Evolutionary conservation across 92 coral and sea anemone genomes (phyloP).

Genomic region (Porites cylindrica): DNA sequence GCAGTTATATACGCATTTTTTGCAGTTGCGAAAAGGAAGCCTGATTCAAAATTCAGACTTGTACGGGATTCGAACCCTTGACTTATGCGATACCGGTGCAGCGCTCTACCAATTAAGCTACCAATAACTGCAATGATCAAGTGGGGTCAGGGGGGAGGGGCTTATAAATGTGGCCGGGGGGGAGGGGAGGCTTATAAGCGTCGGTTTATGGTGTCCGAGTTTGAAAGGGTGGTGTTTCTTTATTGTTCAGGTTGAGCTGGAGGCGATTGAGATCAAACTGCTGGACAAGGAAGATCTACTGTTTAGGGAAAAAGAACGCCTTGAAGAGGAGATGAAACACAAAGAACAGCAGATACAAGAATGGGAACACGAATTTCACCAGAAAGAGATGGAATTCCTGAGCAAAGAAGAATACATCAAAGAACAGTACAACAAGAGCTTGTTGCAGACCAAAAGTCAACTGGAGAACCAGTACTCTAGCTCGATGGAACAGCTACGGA

Average conservation of each 20-base stretch:
- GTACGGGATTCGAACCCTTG: no score
- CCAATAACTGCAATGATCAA: no score
- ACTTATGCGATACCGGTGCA: no score
- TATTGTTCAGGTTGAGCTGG: constrained; percentile 77
- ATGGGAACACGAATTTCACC: constrained; percentile 95
- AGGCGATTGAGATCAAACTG: constrained; percentile 87
- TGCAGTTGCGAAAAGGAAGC: no score
- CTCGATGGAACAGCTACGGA: constrained; percentile 84
- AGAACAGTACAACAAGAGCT: constrained; percentile 64
- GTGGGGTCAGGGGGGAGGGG: no score
- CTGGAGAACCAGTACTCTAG: constrained; percentile 78
- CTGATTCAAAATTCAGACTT: no score
- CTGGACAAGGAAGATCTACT: constrained; percentile 86
- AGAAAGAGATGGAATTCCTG: constrained; percentile 80
- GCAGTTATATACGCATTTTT: no score
- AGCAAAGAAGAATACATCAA: constrained; percentile 72
- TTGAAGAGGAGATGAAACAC: constrained; percentile 88
- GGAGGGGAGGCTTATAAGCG: no score
- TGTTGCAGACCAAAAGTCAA: constrained; percentile 69
- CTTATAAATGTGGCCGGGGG: no score
- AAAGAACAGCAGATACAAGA: constrained; percentile 89
- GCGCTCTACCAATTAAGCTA: no score
- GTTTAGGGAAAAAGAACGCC: constrained; percentile 79
- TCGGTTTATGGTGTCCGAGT: no score
- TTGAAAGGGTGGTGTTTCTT: background rate